These are phyloP conservation scores for Ophioninae sp. DNA, from an alignment of 2,888 invertebrate genomes.

Conservation along the genomic window DNA sequence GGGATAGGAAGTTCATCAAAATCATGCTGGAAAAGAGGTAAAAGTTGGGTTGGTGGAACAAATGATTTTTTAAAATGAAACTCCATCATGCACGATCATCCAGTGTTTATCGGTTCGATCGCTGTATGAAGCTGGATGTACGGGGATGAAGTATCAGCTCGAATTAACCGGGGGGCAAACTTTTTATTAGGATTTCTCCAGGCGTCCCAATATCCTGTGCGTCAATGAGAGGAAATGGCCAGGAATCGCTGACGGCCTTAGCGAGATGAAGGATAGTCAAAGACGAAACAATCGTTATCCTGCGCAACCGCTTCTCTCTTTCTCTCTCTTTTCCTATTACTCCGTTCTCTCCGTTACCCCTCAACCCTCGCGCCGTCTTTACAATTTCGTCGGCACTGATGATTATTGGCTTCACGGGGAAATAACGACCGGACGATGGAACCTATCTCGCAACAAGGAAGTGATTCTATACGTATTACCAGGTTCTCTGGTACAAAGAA, in stretches of 20 bases:
- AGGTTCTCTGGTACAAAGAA: constrained; percentile 26
- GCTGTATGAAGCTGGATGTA: not conserved
- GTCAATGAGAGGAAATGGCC: constrained; percentile 40
- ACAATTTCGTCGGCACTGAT: constrained; percentile 34
- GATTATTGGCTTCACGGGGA: constrained; percentile 52
- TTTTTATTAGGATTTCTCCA: not conserved
- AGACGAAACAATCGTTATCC: constrained; percentile 54
- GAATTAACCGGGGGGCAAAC: not conserved
- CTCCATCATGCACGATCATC: not conserved
- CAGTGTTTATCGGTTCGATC: not conserved
- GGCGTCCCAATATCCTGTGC: constrained; percentile 34
- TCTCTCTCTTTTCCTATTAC: constrained; percentile 12
- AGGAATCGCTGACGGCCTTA: constrained; percentile 16
- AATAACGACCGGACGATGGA: constrained; percentile 59
- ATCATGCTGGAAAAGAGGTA: too few relatives aligned
- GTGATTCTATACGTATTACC: constrained; percentile 41
- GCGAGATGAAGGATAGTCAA: constrained; percentile 26
- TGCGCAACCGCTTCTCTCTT: not conserved
- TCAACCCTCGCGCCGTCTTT: not conserved
- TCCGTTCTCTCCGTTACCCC: not conserved
- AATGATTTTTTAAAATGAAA: not conserved
- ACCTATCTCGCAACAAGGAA: constrained; percentile 57
- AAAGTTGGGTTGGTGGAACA: too few relatives aligned
- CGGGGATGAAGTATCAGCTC: constrained; percentile 2
- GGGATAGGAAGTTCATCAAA: too few relatives aligned